Conservation (phyloP, 1,140 invertebrate genomes). For the Orchestia grillus region DNA sequence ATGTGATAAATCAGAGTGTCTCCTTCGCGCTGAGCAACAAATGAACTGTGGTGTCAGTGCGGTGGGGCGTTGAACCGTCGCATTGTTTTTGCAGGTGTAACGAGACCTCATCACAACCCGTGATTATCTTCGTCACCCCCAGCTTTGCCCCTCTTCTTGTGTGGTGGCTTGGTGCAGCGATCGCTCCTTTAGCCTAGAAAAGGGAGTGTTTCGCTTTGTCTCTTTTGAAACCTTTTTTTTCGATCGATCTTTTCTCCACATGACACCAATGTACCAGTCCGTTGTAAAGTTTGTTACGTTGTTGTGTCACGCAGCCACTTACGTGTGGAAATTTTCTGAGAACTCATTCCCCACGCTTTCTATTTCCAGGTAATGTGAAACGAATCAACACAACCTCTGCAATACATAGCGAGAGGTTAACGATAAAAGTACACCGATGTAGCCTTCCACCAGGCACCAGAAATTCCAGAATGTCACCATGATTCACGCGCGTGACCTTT, state of each 20-base stretch:
- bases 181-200: not conserved
- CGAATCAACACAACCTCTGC: not conserved
- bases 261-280: not conserved
- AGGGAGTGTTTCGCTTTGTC: not conserved
- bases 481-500: not conserved
- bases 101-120: slow-evolving; percentile 2
- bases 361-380: not conserved
- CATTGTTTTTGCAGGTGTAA: not conserved
- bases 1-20: not conserved
- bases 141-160: not conserved
- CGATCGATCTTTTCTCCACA: not conserved
- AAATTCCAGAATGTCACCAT: not conserved
- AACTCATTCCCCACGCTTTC: not conserved
- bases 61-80: not conserved
- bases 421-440: not conserved
- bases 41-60: not conserved
- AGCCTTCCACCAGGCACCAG: not conserved
- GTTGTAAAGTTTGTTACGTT: not conserved
- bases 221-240: not conserved
- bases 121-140: slow-evolving; percentile 4
- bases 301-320: not conserved
- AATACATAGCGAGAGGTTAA: not conserved
- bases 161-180: not conserved
- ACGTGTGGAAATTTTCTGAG: not conserved
- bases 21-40: not conserved